These are phyloP conservation scores for Lasius platythorax DNA, from an alignment of 2,888 invertebrate genomes.

Conservation along the genomic window DNA sequence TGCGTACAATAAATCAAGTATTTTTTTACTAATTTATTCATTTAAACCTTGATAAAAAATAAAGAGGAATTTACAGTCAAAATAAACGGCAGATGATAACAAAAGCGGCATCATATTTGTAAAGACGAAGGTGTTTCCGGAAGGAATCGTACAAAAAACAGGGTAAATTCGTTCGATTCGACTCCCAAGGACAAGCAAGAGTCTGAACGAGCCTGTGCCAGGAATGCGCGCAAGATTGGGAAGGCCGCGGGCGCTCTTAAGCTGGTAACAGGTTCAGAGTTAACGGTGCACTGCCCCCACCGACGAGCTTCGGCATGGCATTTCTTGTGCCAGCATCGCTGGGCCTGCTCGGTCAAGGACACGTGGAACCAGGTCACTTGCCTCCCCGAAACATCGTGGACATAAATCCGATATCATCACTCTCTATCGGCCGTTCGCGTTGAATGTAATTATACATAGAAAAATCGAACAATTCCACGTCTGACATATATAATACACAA, in stretches of 20 bases:
- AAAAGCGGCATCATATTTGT: neutral
- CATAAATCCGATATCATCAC: neutral
- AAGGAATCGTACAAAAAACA: neutral
- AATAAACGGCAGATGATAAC: neutral
- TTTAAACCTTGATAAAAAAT: neutral
- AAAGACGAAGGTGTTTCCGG: neutral
- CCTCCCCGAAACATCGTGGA: constrained; percentile 64
- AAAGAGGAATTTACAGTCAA: neutral
- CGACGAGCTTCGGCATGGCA: constrained; percentile 36
- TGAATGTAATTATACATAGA: neutral
- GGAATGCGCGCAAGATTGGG: constrained; percentile 71
- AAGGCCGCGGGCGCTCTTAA: constrained; percentile 75
- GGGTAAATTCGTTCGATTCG: constrained; percentile 36
- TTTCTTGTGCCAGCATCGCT: constrained; percentile 70
- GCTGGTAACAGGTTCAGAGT: constrained; percentile 80
- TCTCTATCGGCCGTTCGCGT: neutral
- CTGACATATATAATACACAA: neutral
- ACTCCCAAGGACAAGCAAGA: constrained; percentile 42
- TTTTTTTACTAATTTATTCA: neutral
- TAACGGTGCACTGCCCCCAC: constrained; percentile 80
- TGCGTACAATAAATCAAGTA: constrained; percentile 1
- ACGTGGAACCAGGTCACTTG: constrained; percentile 81
- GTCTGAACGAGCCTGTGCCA: constrained; percentile 4
- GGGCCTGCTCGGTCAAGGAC: constrained; percentile 84
- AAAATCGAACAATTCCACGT: neutral